These are phyloP conservation scores for Callionymus lyra DNA, from an alignment of 2,113 vertebrate genomes.

Conservation along the genomic window DNA sequence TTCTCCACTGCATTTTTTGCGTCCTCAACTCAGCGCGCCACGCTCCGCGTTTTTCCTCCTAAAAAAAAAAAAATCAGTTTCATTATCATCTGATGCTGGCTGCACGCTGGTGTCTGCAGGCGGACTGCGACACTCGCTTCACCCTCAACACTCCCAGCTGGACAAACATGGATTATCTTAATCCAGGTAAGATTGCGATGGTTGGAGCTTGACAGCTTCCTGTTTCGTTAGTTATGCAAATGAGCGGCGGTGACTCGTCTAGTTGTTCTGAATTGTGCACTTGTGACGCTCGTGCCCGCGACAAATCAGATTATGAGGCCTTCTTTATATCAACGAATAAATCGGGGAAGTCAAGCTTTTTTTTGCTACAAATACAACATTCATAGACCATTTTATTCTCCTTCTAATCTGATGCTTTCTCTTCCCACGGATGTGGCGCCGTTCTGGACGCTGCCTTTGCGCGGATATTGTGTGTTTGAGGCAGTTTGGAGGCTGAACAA, in stretches of 20 bases:
- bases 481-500: constrained; percentile 76
- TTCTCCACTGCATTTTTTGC: constrained; percentile 49
- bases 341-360: too few species aligned
- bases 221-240: constrained; percentile 55
- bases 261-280: neutral
- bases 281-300: neutral
- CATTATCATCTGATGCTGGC: constrained; percentile 7
- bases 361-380: too few species aligned
- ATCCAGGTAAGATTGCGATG: constrained; percentile 8
- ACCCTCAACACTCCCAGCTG: constrained; percentile 9
- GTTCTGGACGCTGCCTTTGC: constrained; percentile 42
- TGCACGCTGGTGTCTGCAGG: neutral
- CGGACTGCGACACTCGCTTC: neutral
- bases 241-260: constrained; percentile 27
- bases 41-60: too few species aligned
- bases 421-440: constrained; percentile 4
- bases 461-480: too few species aligned
- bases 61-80: neutral
- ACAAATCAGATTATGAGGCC: neutral
- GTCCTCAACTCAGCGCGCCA: constrained; percentile 9
- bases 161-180: constrained; percentile 57
- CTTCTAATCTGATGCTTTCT: neutral
- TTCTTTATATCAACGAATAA: neutral
- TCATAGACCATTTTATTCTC: too few species aligned
- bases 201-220: constrained; percentile 46